A percentile compares a stretch with the other conserved stretches of the same genome.
phyloP scores from a whole-genome alignment of 2,888 invertebrate genomes.

The Eledona agricola region DNA sequence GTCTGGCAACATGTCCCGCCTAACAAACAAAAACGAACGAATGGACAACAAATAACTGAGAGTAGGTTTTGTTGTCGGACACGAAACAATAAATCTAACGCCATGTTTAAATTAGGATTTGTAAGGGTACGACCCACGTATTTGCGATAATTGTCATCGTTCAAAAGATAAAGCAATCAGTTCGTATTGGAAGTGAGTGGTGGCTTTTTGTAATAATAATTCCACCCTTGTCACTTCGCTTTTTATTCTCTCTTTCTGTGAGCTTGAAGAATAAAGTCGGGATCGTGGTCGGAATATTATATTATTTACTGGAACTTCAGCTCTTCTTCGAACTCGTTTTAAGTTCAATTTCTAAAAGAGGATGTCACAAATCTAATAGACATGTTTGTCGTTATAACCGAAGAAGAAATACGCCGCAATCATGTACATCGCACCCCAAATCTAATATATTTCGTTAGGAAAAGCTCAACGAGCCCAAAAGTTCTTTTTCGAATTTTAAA shows the following conservation, averaged over 20 bases:
- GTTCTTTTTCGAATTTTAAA: too few species aligned
- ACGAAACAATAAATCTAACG: conserved; percentile 19
- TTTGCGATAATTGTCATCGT: too few species aligned
- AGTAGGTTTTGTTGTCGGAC: conserved; percentile 23
- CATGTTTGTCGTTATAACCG: conserved; percentile 24
- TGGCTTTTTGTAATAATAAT: conserved; percentile 36
- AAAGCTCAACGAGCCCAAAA: too few species aligned
- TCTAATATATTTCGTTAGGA: too few species aligned
- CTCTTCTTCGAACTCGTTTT: conserved; percentile 23
- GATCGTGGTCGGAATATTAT: conserved; percentile 37
- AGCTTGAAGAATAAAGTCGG: conserved; percentile 35
- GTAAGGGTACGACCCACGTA: conserved; percentile 12
- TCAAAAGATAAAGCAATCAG: too few species aligned
- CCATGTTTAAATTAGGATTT: conserved; percentile 23
- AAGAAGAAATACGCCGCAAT: conserved; percentile 18
- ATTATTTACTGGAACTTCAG: conserved; percentile 34
- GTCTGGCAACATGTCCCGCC: neutral
- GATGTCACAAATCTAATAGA: conserved; percentile 35
- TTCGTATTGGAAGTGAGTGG: conserved; percentile 22
- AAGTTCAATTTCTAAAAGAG: conserved; percentile 30
- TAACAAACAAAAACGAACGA: neutral
- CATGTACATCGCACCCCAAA: conserved; percentile 15
- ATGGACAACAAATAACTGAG: conserved; percentile 15
- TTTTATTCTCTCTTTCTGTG: conserved; percentile 33
- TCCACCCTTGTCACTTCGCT: conserved; percentile 37